Conservation (phyloP, 2,888 invertebrate genomes). For the Molorchus minor region DNA sequence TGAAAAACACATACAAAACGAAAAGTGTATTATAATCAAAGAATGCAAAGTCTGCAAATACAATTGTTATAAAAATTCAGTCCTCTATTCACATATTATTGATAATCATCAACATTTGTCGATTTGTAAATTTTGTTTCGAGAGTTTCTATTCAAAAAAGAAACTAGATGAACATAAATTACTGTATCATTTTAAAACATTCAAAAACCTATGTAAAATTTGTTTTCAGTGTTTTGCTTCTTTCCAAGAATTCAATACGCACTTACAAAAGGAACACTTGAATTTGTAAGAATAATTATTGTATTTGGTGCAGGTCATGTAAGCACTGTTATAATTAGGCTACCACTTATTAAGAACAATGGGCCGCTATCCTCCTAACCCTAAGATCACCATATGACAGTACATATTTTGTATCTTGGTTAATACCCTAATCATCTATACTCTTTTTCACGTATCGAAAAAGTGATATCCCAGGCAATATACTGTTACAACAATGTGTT, state of each 20-base stretch:
- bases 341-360: too few species aligned
- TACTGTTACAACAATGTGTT: too few species aligned
- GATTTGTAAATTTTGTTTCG: conserved; percentile 28
- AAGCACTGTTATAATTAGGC: too few species aligned
- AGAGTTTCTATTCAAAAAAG: conserved; percentile 3
- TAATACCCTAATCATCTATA: too few species aligned
- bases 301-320: too few species aligned
- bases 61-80: conserved; percentile 14
- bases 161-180: conserved; percentile 20
- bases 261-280: conserved; percentile 23
- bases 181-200: conserved; percentile 19
- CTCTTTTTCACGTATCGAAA: too few species aligned
- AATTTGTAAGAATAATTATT: neutral
- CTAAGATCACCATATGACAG: too few species aligned
- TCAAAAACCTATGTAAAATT: conserved; percentile 28
- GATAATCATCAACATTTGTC: conserved; percentile 7
- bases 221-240: conserved; percentile 22
- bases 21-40: conserved; percentile 9
- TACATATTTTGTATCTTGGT: too few species aligned
- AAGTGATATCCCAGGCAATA: too few species aligned
- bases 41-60: conserved; percentile 10
- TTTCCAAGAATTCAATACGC: conserved; percentile 18
- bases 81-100: conserved; percentile 12
- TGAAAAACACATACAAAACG: conserved; percentile 6
- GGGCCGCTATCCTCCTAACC: too few species aligned